Percentiles rank a stretch among this genome's conserved stretches.
These are phyloP conservation scores for Piprites chloris DNA, from an alignment of 2,113 vertebrate genomes.

Conservation along the genomic window DNA sequence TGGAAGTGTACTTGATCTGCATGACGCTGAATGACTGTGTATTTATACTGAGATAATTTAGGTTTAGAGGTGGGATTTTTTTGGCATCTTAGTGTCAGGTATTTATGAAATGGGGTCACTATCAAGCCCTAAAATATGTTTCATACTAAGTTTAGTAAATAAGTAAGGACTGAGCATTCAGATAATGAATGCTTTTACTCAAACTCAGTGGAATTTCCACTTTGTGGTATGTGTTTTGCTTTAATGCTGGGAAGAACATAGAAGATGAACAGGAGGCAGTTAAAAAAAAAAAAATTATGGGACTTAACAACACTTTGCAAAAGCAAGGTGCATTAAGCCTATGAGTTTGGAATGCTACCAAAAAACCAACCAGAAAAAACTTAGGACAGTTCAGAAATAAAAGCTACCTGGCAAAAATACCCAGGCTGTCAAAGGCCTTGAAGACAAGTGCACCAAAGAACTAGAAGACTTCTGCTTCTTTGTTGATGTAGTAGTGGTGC, in stretches of 20 bases:
- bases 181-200: conserved; percentile 20
- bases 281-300: background rate
- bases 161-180: background rate
- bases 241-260: background rate
- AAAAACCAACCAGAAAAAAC: background rate
- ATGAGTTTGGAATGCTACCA: background rate
- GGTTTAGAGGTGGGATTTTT: background rate
- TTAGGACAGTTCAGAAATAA: background rate
- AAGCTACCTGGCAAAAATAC: background rate
- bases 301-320: background rate
- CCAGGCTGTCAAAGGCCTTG: background rate
- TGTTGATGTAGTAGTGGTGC: background rate
- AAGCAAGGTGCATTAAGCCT: background rate
- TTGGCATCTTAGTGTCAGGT: background rate
- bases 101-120: background rate
- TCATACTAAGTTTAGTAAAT: background rate
- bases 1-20: background rate
- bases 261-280: background rate
- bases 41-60: background rate
- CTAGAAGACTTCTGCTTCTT: background rate
- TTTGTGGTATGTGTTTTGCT: background rate
- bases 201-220: background rate
- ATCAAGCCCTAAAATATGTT: background rate
- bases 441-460: background rate
- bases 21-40: background rate